phyloP scores from a whole-genome alignment of 1,140 invertebrate species.

The Hestina assimilis region DNA sequence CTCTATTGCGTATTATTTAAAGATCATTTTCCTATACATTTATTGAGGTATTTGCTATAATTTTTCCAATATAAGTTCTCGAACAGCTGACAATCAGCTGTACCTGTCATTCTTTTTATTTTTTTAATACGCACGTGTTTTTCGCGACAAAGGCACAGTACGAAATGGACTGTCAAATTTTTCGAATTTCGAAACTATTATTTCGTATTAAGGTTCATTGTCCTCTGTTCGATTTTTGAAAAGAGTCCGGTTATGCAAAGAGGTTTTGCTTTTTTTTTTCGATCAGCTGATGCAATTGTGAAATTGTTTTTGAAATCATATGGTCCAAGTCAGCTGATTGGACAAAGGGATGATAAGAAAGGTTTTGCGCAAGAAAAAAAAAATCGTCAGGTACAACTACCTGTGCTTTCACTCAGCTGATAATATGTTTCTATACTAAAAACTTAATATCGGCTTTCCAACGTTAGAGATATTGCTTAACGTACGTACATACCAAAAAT shows the following conservation, averaged over 20 bases:
- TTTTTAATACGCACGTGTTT: conserved; percentile 25
- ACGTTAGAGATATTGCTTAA: too few relatives aligned
- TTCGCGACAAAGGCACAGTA: conserved; percentile 18
- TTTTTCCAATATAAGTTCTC: not conserved
- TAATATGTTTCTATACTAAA: too few relatives aligned
- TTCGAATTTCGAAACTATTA: not conserved
- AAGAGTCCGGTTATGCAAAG: conserved; percentile 27
- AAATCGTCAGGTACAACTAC: too few relatives aligned
- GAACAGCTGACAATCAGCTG: conserved; percentile 28
- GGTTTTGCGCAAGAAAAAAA: not conserved
- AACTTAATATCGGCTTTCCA: too few relatives aligned
- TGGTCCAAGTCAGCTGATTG: conserved; percentile 17
- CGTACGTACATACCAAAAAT: too few relatives aligned
- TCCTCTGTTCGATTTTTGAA: not conserved
- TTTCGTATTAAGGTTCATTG: not conserved
- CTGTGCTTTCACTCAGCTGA: too few relatives aligned
- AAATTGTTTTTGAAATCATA: conserved; percentile 13
- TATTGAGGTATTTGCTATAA: not conserved
- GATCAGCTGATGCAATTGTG: conserved; percentile 21
- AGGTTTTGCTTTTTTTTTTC: conserved; percentile 14
- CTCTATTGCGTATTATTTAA: too few relatives aligned
- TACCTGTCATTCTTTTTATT: conserved; percentile 25
- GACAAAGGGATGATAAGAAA: not conserved
- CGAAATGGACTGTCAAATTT: conserved; percentile 5
- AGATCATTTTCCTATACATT: not conserved